Evolutionary conservation across 2,888 invertebrate species (phyloP).

Genomic region (Agonopterix heracliana): DNA sequence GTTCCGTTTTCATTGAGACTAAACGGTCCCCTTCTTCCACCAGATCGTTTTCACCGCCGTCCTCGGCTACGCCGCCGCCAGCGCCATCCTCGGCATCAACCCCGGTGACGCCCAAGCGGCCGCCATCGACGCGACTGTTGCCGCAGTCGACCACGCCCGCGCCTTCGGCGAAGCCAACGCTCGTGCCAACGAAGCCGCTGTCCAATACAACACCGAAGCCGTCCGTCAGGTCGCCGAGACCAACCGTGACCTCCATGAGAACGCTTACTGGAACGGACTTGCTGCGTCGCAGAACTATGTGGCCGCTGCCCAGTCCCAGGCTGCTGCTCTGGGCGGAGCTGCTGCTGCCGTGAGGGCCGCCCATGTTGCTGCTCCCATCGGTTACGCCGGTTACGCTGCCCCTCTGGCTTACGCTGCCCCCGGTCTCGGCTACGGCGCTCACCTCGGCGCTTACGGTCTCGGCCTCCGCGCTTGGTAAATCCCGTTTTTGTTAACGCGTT

Average conservation of each 20-base stretch:
- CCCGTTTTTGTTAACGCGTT: slow-evolving; percentile 4
- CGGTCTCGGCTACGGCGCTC: slow-evolving; percentile 15
- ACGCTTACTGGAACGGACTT: slow-evolving; percentile 61
- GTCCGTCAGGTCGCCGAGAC: slow-evolving; percentile 48
- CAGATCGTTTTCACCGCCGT: slow-evolving; percentile 68
- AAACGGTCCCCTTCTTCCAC: neutral
- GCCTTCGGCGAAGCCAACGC: slow-evolving; percentile 52
- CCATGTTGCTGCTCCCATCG: slow-evolving; percentile 18
- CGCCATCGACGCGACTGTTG: slow-evolving; percentile 61
- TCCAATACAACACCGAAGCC: slow-evolving; percentile 57
- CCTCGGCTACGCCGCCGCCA: slow-evolving; percentile 69
- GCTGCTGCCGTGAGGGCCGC: slow-evolving; percentile 38
- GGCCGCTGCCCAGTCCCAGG: slow-evolving; percentile 65
- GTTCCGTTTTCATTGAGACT: too few species aligned
- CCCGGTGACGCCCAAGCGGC: slow-evolving; percentile 64
- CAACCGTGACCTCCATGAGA: slow-evolving; percentile 60
- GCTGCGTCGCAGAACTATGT: slow-evolving; percentile 61
- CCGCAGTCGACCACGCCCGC: slow-evolving; percentile 52
- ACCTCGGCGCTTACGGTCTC: slow-evolving; percentile 13
- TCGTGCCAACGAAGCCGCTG: slow-evolving; percentile 56
- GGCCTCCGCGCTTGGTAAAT: slow-evolving; percentile 47
- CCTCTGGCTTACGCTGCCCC: slow-evolving; percentile 18
- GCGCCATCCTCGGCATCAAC: slow-evolving; percentile 56
- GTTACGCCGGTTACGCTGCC: slow-evolving; percentile 21
- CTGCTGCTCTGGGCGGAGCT: slow-evolving; percentile 51